Conservation (phyloP, 2,888 invertebrate species). For the Scotopteryx bipunctaria region DNA sequence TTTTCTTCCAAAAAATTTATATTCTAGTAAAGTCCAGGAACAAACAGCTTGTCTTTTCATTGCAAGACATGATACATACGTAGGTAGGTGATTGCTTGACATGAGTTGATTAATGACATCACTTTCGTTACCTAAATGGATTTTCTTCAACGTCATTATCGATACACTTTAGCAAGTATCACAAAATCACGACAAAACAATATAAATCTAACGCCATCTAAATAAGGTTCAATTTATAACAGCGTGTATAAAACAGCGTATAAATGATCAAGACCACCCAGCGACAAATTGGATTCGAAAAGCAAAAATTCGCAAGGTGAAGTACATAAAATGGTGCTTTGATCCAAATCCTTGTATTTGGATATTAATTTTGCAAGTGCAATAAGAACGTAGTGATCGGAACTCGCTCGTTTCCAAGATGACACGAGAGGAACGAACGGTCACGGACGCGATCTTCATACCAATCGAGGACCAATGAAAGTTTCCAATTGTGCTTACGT, state of each 20-base stretch:
- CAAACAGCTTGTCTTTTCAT: background rate
- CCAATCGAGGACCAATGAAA: slow-evolving; percentile 31
- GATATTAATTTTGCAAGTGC: slow-evolving; percentile 24
- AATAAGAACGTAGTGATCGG: slow-evolving; percentile 28
- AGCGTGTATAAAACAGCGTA: background rate
- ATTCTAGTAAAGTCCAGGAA: background rate
- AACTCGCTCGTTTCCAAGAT: slow-evolving; percentile 48
- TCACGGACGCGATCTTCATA: slow-evolving; percentile 67
- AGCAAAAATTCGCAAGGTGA: slow-evolving; percentile 17
- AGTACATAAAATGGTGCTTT: slow-evolving; percentile 14
- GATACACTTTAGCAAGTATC: background rate
- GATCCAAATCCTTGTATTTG: slow-evolving; percentile 13
- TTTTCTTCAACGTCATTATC: slow-evolving; percentile 24
- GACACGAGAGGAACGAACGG: slow-evolving; percentile 57
- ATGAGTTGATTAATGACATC: slow-evolving; percentile 21
- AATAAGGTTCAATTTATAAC: background rate
- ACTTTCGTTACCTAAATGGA: slow-evolving; percentile 22
- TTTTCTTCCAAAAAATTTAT: background rate
- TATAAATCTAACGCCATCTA: background rate
- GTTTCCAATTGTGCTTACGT: background rate
- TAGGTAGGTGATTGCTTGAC: slow-evolving; percentile 19
- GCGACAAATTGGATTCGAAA: slow-evolving; percentile 6
- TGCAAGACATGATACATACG: slow-evolving; percentile 10
- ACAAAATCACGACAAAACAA: background rate
- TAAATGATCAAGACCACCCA: slow-evolving; percentile 7